These are phyloP conservation scores for Lepidocolaptes lacrymiger DNA, from an alignment of 2,797 vertebrate genomes.

Conservation along the genomic window DNA sequence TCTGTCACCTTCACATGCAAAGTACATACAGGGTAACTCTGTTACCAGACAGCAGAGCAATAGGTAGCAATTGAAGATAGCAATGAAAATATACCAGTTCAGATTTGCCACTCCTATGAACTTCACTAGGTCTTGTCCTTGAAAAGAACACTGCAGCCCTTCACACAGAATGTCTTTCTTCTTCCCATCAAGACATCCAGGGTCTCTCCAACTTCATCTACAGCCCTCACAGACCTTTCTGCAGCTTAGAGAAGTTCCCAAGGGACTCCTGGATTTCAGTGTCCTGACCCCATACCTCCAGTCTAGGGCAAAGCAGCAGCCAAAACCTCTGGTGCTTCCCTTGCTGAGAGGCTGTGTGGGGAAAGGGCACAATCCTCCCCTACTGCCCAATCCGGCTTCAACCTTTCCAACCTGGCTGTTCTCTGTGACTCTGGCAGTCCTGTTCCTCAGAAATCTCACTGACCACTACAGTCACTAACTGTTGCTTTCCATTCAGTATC, in stretches of 20 bases:
- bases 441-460: neutral
- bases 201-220: neutral
- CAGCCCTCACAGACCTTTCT: neutral
- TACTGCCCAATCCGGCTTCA: neutral
- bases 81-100: neutral
- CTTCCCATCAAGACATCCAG: neutral
- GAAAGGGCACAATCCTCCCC: fast-evolving
- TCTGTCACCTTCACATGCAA: neutral
- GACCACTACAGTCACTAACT: neutral
- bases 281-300: neutral
- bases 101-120: neutral
- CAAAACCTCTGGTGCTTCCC: neutral
- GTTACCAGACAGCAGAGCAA: neutral
- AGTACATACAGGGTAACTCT: neutral
- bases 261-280: neutral
- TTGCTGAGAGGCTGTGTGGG: neutral
- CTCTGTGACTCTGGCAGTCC: neutral
- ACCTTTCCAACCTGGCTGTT: neutral
- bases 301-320: neutral
- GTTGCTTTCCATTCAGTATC: neutral
- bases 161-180: neutral
- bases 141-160: neutral
- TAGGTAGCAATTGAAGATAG: neutral
- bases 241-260: neutral
- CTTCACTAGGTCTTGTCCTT: neutral